Conservation (phyloP, 2,797 vertebrate species). For the Aviceda cuculoides region DNA sequence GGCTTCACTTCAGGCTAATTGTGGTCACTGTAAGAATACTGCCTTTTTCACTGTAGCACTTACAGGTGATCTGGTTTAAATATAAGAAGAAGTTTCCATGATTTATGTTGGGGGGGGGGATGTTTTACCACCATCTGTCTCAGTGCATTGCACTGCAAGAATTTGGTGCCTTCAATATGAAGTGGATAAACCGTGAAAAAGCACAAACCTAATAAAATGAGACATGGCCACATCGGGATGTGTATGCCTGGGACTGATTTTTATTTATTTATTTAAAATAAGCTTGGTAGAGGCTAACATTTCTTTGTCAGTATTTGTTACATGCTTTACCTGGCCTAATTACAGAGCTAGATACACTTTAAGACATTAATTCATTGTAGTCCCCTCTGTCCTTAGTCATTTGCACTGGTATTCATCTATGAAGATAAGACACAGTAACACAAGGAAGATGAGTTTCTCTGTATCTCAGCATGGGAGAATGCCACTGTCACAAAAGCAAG, state of each 20-base stretch:
- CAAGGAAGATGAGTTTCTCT: background rate
- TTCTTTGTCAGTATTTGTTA: background rate
- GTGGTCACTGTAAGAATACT: background rate
- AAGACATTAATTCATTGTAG: background rate
- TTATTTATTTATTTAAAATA: background rate
- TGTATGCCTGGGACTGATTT: background rate
- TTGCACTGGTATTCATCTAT: background rate
- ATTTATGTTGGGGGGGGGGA: background rate
- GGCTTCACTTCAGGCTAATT: background rate
- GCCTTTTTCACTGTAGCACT: background rate
- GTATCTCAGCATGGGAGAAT: background rate
- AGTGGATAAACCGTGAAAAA: background rate
- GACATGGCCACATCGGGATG: rapidly evolving
- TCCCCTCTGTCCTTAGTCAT: background rate
- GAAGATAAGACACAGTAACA: background rate
- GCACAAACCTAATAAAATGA: background rate
- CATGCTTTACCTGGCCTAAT: background rate
- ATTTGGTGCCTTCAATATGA: background rate
- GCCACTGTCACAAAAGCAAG: background rate
- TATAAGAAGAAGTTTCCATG: background rate
- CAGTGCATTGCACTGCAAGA: background rate
- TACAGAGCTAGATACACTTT: background rate
- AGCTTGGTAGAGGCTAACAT: background rate
- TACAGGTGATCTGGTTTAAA: background rate
- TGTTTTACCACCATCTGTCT: background rate